Base-by-base conservation (phyloP, 2,888 invertebrate species). In the Falcaria lacertinaria region DNA sequence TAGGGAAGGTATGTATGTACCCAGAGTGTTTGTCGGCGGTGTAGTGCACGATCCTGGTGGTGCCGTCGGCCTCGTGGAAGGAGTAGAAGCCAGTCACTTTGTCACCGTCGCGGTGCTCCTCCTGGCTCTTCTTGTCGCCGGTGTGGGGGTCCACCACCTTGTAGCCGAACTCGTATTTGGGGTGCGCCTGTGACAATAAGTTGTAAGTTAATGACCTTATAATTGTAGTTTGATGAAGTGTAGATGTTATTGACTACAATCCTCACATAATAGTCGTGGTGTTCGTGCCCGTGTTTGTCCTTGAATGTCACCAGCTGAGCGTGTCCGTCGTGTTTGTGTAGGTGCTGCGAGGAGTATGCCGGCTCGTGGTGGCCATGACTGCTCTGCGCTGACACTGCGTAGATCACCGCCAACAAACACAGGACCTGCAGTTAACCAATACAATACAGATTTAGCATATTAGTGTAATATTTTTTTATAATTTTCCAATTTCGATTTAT, bases 31-130 rank as follows among this genome's bases (percentile, higher is more conserved):
- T 69, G 56, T 80, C 82, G 22, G 83, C 84, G 52, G 66, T 69
- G 64, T 88, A 87, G 57, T 84, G 77, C 32, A 88, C 87, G 37
- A 74, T 77, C 51, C 86, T 73, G 49, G 81, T 61, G 54, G 85
- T 81, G 48, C 87, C 87, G 47, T 79, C 60, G 33, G 56, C 75
- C 56, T 88, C 84, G 51, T 80, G 76, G 22, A 85, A 65, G 32
- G 75, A 45, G 47, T 52, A 52, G 38, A 45, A 41, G 35, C 89
- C 89, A 32, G 64, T 61, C 32, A 75, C 75, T 33, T 69, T 64
- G 39, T 75, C 72, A 8, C 73, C 74, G 42, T 73, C 66, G 44
- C 75, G 71, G 42, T 54, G 63, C 54, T 75, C 75, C 52, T 74
- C 73, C 44, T 75, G 74, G 43, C 59, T 56, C 58, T 80, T 78